Conservation (phyloP, 2,113 vertebrate species). For the Nyctibius bracteatus region DNA sequence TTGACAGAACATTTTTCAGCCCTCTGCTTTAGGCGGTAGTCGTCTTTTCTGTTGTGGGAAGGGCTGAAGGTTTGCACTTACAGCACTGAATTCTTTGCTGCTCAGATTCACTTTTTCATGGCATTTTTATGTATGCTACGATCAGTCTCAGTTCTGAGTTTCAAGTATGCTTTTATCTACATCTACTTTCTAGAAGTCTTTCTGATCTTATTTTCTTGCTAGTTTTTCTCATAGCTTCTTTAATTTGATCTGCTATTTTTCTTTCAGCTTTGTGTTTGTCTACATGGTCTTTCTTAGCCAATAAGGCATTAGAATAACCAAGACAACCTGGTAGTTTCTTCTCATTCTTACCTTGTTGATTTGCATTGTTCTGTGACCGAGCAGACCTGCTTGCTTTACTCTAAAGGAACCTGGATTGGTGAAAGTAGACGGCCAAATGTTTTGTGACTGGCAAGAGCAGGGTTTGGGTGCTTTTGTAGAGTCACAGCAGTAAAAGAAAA, state of each 20-base stretch:
- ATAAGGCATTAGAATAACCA: background rate
- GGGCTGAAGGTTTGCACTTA: background rate
- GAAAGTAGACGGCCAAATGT: accelerated
- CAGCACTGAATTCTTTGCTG: background rate
- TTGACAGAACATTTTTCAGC: background rate
- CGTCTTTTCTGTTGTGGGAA: background rate
- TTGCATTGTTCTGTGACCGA: background rate
- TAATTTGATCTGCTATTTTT: background rate
- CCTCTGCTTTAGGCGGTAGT: background rate
- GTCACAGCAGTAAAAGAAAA: background rate
- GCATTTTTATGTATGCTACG: background rate
- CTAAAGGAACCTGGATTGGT: background rate
- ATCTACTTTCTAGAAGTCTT: background rate
- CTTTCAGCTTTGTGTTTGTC: background rate
- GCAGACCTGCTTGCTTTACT: background rate
- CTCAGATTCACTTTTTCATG: background rate
- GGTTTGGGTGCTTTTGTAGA: background rate
- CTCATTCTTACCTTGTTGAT: background rate
- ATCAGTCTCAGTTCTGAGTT: background rate
- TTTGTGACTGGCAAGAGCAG: background rate
- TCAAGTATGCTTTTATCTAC: background rate
- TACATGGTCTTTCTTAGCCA: background rate
- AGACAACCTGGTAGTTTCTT: background rate
- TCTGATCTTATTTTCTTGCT: background rate
- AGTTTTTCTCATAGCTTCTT: background rate